Base-by-base conservation (phyloP, 2,888 invertebrate species). In the Drosophila koepferae region DNA sequence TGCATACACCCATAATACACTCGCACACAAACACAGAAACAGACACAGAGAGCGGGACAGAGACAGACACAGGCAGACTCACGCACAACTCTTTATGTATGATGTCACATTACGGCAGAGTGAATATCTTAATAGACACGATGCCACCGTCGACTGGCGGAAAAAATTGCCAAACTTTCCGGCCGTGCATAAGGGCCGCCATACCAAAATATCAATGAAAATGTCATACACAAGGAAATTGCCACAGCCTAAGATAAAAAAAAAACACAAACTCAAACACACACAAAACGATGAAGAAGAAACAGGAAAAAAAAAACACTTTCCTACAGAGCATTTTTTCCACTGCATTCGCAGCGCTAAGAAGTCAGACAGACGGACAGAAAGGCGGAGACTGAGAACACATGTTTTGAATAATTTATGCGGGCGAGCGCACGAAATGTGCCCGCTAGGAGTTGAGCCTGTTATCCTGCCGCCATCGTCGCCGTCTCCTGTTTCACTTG, bases 371-470 rank as follows among this genome's bases (percentile, higher is more conserved):
- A 67, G 67, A 41, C 84, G 73, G 71, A 88, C 74, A 74, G 40
- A 40, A 46, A 67, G 68, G 28, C 89, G 74, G 72, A 88, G 76
- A 76, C 81, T 73, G 61, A 66, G 71, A 91, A 90, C 91, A 92
- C 91, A 91, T 91, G 91, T 90, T 91, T 91, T 91, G 92, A 91
- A 91, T 91, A 91, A 92, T 91, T 91, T 91, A 91, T 91, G 89
- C 87, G 84, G 87, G 84, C 81, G 80, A 77, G 79, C 83, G 82
- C 69, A 72, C 72, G 80, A 85, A 86, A 89, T 89, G 86, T 87
- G 90, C 80, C 88, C 90, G 72, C 69, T 81, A 88, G 90, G 86
- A 90, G 81, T 82, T 82, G 74, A 71, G 64, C 78, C 67, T 74
- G 81, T 74, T 74, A 81, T 80, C 76, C 80, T 46, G 67, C 51